These are phyloP conservation scores for Meandrusa payeni DNA, from an alignment of 2,888 invertebrate genomes.

Conservation along the genomic window DNA sequence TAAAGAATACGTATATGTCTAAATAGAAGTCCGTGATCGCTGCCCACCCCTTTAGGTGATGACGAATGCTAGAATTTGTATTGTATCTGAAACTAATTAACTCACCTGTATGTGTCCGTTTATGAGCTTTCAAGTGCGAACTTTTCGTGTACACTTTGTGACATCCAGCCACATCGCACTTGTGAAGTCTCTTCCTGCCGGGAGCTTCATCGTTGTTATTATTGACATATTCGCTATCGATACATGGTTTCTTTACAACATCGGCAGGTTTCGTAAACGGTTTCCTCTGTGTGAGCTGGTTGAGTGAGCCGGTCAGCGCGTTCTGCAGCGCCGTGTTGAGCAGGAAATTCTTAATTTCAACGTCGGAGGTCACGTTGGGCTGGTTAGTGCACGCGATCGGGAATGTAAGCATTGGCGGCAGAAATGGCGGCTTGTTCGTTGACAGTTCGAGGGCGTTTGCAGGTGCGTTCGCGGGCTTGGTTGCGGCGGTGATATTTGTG, in stretches of 20 bases:
- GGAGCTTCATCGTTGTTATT: constrained; percentile 51
- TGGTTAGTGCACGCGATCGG: constrained; percentile 38
- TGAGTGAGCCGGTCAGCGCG: constrained; percentile 52
- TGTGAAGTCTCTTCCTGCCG: constrained; percentile 88
- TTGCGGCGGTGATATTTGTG: constrained; percentile 30
- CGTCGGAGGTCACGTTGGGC: constrained; percentile 41
- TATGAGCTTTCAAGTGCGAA: constrained; percentile 95
- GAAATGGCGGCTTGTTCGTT: constrained; percentile 39
- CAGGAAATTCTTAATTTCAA: constrained; percentile 57
- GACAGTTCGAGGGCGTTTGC: constrained; percentile 36
- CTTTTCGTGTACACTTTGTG: constrained; percentile 96
- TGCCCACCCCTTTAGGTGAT: too few species aligned
- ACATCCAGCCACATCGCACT: constrained; percentile 93
- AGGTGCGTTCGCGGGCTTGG: constrained; percentile 34
- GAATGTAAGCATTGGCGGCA: constrained; percentile 48
- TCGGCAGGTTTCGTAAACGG: constrained; percentile 32
- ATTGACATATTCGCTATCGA: constrained; percentile 28
- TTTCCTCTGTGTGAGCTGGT: constrained; percentile 40
- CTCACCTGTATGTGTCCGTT: constrained; percentile 94
- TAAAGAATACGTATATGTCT: too few species aligned
- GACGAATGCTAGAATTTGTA: too few species aligned
- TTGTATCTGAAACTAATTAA: too few species aligned
- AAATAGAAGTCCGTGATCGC: too few species aligned
- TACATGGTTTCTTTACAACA: constrained; percentile 35
- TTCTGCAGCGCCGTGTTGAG: constrained; percentile 64